Percentiles rank a stretch among this genome's conserved stretches.
Conservation (phyloP, 2,797 vertebrate genomes). For the Melopsittacus undulatus region DNA sequence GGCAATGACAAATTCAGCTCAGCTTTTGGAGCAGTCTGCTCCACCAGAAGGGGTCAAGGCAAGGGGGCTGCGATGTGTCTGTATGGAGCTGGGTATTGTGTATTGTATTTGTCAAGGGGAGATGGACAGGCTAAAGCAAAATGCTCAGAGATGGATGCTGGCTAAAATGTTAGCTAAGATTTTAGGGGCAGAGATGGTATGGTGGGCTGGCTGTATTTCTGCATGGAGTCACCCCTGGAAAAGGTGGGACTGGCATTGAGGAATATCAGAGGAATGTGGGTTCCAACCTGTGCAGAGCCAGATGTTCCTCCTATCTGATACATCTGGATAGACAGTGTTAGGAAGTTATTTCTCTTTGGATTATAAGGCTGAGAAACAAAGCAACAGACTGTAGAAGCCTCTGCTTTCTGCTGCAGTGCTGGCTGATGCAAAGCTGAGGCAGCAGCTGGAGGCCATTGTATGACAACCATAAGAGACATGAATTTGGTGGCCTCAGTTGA, state of each 20-base stretch:
- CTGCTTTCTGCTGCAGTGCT: slow-evolving; percentile 30
- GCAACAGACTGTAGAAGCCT: not conserved
- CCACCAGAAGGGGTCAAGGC: not conserved
- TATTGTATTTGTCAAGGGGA: not conserved
- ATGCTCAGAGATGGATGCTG: not conserved
- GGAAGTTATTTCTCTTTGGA: slow-evolving; percentile 29
- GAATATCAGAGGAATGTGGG: not conserved
- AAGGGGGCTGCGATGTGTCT: not conserved
- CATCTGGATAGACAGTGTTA: not conserved
- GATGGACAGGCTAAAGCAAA: not conserved
- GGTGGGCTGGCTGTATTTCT: not conserved
- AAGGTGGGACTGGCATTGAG: not conserved
- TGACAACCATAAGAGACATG: not conserved
- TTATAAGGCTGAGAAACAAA: slow-evolving; percentile 29
- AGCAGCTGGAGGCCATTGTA: not conserved
- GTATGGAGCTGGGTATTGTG: not conserved
- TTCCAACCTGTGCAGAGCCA: not conserved
- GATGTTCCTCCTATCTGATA: not conserved
- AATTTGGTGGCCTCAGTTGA: not conserved
- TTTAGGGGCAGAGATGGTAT: not conserved
- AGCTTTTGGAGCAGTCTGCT: not conserved
- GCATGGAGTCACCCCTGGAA: not conserved
- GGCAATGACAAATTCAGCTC: not conserved
- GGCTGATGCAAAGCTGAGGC: not conserved
- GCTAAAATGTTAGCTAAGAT: not conserved